Conservation (phyloP, 2,113 vertebrate species). For the Chloropsis hardwickii region DNA sequence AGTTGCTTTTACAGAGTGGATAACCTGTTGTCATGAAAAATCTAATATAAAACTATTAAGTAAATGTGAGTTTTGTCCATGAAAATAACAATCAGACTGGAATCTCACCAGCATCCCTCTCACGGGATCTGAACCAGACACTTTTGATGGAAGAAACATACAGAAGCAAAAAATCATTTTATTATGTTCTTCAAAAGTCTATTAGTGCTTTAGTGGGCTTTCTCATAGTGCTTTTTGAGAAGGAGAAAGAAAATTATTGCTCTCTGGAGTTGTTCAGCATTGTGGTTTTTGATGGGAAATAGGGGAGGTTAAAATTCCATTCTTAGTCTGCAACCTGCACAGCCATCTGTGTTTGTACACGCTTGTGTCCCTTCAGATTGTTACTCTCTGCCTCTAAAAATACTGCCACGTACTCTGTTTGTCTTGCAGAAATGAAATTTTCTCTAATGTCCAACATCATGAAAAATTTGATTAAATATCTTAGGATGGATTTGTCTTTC, state of each 20-base stretch:
- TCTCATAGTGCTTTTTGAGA: not conserved
- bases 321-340: not conserved
- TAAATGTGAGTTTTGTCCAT: not conserved
- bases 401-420: not conserved
- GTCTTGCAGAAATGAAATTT: conserved; percentile 35
- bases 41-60: not conserved
- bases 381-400: conserved; percentile 6
- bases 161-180: not conserved
- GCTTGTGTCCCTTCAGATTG: not conserved
- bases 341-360: not conserved
- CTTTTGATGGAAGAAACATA: not conserved
- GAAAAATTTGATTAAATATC: conserved; percentile 25
- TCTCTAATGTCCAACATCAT: not conserved
- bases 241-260: not conserved
- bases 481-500: not conserved
- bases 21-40: not conserved
- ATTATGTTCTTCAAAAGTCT: not conserved
- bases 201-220: not conserved
- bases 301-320: not conserved
- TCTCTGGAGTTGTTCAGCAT: not conserved
- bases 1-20: not conserved
- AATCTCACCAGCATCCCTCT: not conserved
- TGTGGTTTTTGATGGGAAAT: not conserved
- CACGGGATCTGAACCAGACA: not conserved
- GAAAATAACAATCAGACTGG: not conserved